phyloP scores from a whole-genome alignment of 2,113 vertebrate species.

The Erythrolamprus reginae region DNA sequence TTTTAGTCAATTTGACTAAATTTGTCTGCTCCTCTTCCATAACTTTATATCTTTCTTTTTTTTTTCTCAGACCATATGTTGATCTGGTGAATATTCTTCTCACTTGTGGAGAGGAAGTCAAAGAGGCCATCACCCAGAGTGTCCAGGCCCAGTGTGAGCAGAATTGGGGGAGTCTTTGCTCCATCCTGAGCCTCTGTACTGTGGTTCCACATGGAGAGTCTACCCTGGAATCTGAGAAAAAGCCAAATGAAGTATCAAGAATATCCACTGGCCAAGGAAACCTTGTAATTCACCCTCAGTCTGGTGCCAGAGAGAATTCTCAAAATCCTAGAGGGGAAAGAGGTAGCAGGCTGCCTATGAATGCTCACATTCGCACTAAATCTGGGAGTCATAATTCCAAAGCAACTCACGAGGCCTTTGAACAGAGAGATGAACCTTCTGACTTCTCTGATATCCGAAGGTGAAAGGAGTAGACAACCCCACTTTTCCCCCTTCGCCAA shows the following conservation, averaged over 20 bases:
- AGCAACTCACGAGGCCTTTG: constrained; percentile 73
- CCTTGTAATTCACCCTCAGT: constrained; percentile 44
- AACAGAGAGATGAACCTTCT: constrained; percentile 78
- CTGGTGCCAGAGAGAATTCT: constrained; percentile 68
- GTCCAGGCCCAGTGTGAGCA: constrained; percentile 92
- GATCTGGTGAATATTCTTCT: constrained; percentile 94
- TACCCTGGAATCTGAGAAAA: constrained; percentile 58
- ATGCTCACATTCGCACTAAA: constrained; percentile 69
- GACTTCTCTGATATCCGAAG: constrained; percentile 88
- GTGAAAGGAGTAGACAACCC: constrained; percentile 75
- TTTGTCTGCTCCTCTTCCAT: not conserved
- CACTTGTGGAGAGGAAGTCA: constrained; percentile 91
- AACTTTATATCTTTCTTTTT: not conserved
- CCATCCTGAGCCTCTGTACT: constrained; percentile 90
- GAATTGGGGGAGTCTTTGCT: constrained; percentile 92
- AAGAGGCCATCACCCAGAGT: constrained; percentile 85
- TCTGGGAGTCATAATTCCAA: constrained; percentile 67
- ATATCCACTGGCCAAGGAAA: constrained; percentile 53
- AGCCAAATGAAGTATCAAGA: constrained; percentile 52
- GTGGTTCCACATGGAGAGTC: constrained; percentile 57
- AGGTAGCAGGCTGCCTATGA: constrained; percentile 72
- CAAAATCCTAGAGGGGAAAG: constrained; percentile 78
- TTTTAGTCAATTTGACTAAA: not conserved
- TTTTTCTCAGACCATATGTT: constrained; percentile 81
- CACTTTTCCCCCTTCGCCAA: constrained; percentile 29